Base-by-base conservation (phyloP, 2,888 invertebrate genomes). In the Caenorhabditis sp. region DNA sequence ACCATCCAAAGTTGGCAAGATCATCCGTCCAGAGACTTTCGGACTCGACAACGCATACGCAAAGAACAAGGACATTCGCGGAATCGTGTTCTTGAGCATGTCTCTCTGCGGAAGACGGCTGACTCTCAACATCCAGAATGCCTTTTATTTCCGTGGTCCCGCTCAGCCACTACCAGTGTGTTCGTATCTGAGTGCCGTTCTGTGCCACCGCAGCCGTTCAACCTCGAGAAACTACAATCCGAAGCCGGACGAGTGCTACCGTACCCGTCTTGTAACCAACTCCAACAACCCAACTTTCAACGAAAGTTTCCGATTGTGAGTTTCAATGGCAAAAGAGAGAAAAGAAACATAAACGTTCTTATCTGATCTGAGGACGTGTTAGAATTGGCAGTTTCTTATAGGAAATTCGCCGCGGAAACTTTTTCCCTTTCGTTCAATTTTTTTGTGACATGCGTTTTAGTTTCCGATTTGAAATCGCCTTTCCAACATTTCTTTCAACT, bases 11-110 rank as follows among this genome's bases (percentile, higher is more conserved):
- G 47, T 47, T 3, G 18, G 20, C 18, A 58, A 28, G 9, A 44
- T n/a, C 44, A 35, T 18, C 8, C 56, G 60, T 15, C 67, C 76
- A 13, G 67, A 76, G n/a, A 24, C 58, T 15, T 76, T 67, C 9
- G 76, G 76, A 24, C 67, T 76, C 2, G 50, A 76, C 58, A 76
- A 76, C 9, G 76, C 65, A 0, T 76, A 32, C 35, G 76, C 76
- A 18, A 76, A 67, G 35, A 51, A 69, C 53, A 67, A 76, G 61
- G 76, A 76, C 55, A 76, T 76, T 61, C 56, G 68, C 77, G 87
- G 87, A 47, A 87, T 88, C 72, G 26, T 88, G 26, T 88, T 84
- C 64, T 24, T 88, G 24, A 64, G 71, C 47, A 83, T 88, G 78
- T 74, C 85, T 5, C 28, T 87, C 3, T 68, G 74, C 70, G 87